Evolutionary conservation across 2,888 invertebrate species (phyloP), one percentile per base, ranked within the genome.

Genomic region (Pomacea canaliculata): DNA sequence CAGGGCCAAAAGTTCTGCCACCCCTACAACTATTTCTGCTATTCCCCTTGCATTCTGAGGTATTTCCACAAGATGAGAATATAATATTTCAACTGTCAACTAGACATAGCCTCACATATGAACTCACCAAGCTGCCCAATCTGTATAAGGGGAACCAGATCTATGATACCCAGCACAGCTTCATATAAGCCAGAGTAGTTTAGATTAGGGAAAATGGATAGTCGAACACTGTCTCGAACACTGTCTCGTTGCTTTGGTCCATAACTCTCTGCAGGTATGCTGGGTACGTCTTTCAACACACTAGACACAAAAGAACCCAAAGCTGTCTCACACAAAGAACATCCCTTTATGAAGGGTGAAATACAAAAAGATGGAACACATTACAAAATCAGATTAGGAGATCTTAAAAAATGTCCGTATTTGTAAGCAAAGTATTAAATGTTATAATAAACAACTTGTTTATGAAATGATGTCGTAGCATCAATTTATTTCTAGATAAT

Each of bases 151-250:
- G 97, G 96, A 48, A 97, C 96, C n/a, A 97, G 95, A 91, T 99
- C 98, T 73, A 98, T 95, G 81, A 97, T 93, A 87, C 95, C 95
- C 46, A 95, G 92, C 75, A 99, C 93, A 37, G 97, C 97, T 90
- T 96, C 96, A 91, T 97, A 98, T 69, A 99, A 93, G 73, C 97
- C 97, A 90, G 96, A 96, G 92, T 99, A 99, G 92, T 99, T 98
- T 84, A 99, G 93, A 92, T 96, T 98, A 13, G 99, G 99, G 92
- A 97, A 99, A 71, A 98, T 93, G 49, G 95, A 94, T 94, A 97
- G 95, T 76, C 99, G 93, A 12, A 89, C 85, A 56, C 51, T 56
- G 91, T 98, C 98, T 37, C 37, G 37, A 8, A 89, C 86, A 79
- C 88, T 90, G 91, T 98, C 98, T 91, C 95, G 94, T 89, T 96